Percentiles rank a stretch among this genome's conserved stretches.
Evolutionary conservation across 2,113 vertebrate species (phyloP).

Genomic region (Myiopsitta monachus): DNA sequence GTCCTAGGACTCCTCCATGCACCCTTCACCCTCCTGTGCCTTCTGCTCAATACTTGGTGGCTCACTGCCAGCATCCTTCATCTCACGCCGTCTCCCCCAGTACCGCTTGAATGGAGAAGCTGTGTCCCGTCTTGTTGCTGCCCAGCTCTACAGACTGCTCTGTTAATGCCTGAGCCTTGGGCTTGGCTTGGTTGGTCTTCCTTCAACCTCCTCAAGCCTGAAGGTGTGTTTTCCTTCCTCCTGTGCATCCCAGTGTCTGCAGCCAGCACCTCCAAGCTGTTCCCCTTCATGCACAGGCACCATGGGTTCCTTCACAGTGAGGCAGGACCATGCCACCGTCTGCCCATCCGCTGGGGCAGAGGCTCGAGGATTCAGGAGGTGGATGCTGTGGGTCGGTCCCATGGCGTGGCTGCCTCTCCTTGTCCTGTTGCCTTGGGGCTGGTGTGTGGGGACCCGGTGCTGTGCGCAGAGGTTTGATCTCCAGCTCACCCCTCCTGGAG

Average conservation of each 20-base stretch:
- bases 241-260: accelerated
- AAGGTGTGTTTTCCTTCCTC: not conserved
- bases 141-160: not conserved
- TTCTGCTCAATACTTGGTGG: not conserved
- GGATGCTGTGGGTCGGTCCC: not conserved
- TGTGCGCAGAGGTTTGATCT: not conserved
- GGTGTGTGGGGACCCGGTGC: not conserved
- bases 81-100: not conserved
- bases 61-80: not conserved
- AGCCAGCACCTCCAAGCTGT: not conserved
- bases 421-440: not conserved
- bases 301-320: not conserved
- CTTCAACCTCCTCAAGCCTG: not conserved
- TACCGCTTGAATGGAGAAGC: not conserved
- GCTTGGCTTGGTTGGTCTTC: not conserved
- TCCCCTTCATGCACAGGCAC: not conserved
- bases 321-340: not conserved
- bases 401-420: not conserved
- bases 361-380: not conserved
- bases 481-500: not conserved
- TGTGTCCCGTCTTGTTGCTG: not conserved
- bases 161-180: not conserved
- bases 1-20: not conserved
- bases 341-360: accelerated
- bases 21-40: conserved; percentile 34